Evolutionary conservation across 2,888 invertebrate genomes (phyloP).

Genomic region (Pediacus dermestoides): DNA sequence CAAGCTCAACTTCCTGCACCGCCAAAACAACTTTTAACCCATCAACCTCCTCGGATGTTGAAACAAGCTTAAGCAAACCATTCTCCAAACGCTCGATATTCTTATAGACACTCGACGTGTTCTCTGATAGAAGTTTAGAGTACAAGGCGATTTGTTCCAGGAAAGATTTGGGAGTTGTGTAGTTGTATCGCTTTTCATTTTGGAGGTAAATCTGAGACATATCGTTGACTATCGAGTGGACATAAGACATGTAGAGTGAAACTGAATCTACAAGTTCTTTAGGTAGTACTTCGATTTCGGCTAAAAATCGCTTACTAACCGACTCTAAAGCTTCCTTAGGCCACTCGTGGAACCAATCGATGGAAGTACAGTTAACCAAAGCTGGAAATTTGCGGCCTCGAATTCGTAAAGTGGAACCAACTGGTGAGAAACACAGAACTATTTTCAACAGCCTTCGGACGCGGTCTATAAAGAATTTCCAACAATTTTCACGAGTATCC

Average conservation of each 20-base stretch:
- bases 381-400: slow-evolving; percentile 92
- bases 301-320: slow-evolving; percentile 79
- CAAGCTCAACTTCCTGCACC: slow-evolving; percentile 63
- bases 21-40: slow-evolving; percentile 74
- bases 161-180: slow-evolving; percentile 95
- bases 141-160: slow-evolving; percentile 87
- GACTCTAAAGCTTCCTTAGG: slow-evolving; percentile 86
- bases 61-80: slow-evolving; percentile 81
- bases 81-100: slow-evolving; percentile 80
- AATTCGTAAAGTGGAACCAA: slow-evolving; percentile 81
- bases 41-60: slow-evolving; percentile 82
- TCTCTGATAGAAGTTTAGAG: slow-evolving; percentile 65
- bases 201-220: slow-evolving; percentile 75
- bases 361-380: slow-evolving; percentile 86
- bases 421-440: slow-evolving; percentile 91
- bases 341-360: slow-evolving; percentile 98
- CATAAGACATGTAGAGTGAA: slow-evolving; percentile 85
- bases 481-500: slow-evolving; percentile 89
- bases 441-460: slow-evolving; percentile 73
- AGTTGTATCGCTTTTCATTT: slow-evolving; percentile 89
- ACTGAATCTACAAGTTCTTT: slow-evolving; percentile 62
- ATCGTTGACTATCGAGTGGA: slow-evolving; percentile 82
- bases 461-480: slow-evolving; percentile 91
- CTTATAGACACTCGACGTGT: slow-evolving; percentile 64
- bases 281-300: slow-evolving; percentile 71